These are phyloP conservation scores for Machimus rusticus DNA, from an alignment of 2,888 invertebrate species.

Conservation along the genomic window DNA sequence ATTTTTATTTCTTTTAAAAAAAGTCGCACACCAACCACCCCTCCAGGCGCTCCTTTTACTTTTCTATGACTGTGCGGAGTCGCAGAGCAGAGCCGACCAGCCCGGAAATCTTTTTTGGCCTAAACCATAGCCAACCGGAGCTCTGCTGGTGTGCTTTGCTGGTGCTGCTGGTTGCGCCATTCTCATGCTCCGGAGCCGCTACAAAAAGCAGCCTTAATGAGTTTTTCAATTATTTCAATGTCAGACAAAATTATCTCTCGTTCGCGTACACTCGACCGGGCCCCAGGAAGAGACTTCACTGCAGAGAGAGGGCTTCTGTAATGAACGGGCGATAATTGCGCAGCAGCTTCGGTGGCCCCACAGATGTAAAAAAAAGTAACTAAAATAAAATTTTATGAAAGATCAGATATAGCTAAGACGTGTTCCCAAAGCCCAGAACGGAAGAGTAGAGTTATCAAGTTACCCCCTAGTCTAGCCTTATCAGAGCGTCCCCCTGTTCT, in stretches of 20 bases:
- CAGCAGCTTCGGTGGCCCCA: background rate
- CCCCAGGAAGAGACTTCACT: background rate
- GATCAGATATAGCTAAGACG: background rate
- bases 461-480: background rate
- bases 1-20: background rate
- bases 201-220: slow-evolving; percentile 42
- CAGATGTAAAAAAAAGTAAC: background rate
- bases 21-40: background rate
- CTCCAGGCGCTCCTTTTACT: background rate
- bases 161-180: background rate
- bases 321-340: slow-evolving; percentile 21
- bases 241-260: slow-evolving; percentile 43
- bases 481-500: background rate
- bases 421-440: background rate
- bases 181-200: background rate
- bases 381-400: background rate
- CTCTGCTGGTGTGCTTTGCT: background rate
- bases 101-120: background rate
- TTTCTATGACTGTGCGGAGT: background rate
- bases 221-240: slow-evolving; percentile 44
- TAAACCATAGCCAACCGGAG: background rate
- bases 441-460: background rate
- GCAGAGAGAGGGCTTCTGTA: background rate
- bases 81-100: background rate
- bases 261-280: background rate